Percentiles rank a stretch among this genome's conserved stretches.
phyloP scores from a whole-genome alignment of 1,140 invertebrate genomes.

The Subanguina moxae region DNA sequence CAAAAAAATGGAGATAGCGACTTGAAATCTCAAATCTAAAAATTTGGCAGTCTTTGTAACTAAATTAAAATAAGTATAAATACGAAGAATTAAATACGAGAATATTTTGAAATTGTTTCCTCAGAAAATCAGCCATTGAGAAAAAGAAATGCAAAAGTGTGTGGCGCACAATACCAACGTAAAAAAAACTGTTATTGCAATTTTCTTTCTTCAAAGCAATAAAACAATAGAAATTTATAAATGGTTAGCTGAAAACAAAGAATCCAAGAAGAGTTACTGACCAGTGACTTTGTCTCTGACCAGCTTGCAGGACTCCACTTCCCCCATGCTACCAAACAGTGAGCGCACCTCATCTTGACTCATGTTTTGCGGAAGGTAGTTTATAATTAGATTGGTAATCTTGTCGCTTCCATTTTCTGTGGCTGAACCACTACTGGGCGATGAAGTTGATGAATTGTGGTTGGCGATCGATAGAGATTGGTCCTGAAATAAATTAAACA shows the following conservation, averaged over 20 bases:
- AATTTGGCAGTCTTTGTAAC: no score
- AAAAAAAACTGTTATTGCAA: conserved; percentile 17
- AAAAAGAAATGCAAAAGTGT: conserved; percentile 5
- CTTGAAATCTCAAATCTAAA: no score
- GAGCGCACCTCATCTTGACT: conserved; percentile 80
- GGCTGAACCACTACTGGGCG: background rate
- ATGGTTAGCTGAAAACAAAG: background rate
- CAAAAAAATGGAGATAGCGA: no score
- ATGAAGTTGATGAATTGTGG: background rate
- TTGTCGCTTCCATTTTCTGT: conserved; percentile 8
- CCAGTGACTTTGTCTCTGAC: conserved; percentile 96
- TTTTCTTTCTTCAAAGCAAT: no score
- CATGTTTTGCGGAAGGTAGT: conserved; percentile 99
- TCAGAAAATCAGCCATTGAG: background rate
- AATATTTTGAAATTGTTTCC: no score
- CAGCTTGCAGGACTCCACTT: conserved; percentile 97
- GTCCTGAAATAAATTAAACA: no score
- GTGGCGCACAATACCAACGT: conserved; percentile 23
- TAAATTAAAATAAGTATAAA: no score
- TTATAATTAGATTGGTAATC: conserved; percentile 88
- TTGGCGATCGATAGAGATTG: no score
- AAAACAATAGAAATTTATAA: background rate
- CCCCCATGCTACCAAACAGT: conserved; percentile 91
- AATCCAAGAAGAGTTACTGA: conserved; percentile 61
- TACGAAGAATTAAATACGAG: no score